These are phyloP conservation scores for Phortica variegata DNA, from an alignment of 1,140 invertebrate species.

Conservation along the genomic window DNA sequence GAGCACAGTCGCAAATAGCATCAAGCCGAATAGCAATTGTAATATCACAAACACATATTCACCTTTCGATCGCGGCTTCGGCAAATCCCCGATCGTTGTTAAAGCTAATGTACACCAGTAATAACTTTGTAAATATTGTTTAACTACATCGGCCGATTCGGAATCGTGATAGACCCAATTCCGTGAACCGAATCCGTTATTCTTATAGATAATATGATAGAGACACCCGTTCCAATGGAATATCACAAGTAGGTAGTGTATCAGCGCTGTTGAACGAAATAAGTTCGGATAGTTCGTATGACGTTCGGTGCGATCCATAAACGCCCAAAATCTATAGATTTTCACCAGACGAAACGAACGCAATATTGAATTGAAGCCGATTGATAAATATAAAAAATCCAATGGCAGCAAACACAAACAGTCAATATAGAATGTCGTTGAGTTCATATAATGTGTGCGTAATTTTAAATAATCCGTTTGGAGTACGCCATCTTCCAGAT, in stretches of 20 bases:
- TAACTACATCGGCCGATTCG: conserved; percentile 82
- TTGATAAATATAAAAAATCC: conserved; percentile 97
- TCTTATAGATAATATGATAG: conserved; percentile 94
- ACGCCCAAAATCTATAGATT: conserved; percentile 97
- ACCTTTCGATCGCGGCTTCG: conserved; percentile 80
- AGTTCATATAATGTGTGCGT: conserved; percentile 97
- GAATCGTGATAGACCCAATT: conserved; percentile 87
- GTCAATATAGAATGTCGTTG: conserved; percentile 98
- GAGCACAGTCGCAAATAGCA: conserved; percentile 88
- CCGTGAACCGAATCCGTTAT: conserved; percentile 87
- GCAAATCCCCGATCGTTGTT: conserved; percentile 84
- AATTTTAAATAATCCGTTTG: conserved; percentile 93
- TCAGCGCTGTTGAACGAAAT: conserved; percentile 89
- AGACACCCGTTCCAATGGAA: conserved; percentile 99
- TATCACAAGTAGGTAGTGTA: conserved; percentile 96
- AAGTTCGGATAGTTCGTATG: conserved; percentile 99
- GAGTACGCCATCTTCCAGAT: conserved; percentile 92
- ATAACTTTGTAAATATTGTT: conserved; percentile 95
- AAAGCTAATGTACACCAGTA: conserved; percentile 97
- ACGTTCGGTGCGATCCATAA: conserved; percentile 96
- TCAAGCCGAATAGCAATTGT: conserved; percentile 85
- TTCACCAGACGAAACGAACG: conserved; percentile 96
- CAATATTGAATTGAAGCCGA: conserved; percentile 96
- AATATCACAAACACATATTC: conserved; percentile 90
- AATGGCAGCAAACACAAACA: conserved; percentile 95